phyloP scores from a whole-genome alignment of 2,888 invertebrate species.

The Cremastinae sp. region DNA sequence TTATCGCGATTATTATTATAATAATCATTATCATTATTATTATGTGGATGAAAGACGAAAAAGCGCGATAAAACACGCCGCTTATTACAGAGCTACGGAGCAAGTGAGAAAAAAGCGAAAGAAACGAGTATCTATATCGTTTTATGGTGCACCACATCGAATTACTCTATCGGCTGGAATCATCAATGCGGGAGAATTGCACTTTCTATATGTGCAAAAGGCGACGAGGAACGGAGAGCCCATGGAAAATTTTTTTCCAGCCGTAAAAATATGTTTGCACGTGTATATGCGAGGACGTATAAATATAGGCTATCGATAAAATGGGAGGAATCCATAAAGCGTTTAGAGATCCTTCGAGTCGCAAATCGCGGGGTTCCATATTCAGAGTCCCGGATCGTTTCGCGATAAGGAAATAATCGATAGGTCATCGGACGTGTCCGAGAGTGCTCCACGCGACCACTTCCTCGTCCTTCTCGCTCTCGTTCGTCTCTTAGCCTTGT shows the following conservation, averaged over 20 bases:
- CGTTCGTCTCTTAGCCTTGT: conserved; percentile 42
- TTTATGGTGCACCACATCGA: conserved; percentile 54
- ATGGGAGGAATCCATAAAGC: conserved; percentile 37
- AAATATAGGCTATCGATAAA: neutral
- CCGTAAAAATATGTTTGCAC: conserved; percentile 8
- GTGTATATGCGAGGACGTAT: neutral
- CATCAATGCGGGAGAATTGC: conserved; percentile 49
- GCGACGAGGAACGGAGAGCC: conserved; percentile 28
- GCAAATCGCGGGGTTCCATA: conserved; percentile 30
- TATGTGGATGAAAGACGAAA: conserved; percentile 19
- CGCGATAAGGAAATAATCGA: conserved; percentile 58
- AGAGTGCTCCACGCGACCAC: conserved; percentile 47
- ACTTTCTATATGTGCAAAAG: conserved; percentile 50
- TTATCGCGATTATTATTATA: neutral
- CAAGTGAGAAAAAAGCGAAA: conserved; percentile 9
- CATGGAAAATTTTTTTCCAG: conserved; percentile 28
- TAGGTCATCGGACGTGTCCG: conserved; percentile 58
- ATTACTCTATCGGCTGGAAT: conserved; percentile 58
- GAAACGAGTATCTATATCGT: conserved; percentile 41
- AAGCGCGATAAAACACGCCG: conserved; percentile 35
- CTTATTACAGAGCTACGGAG: conserved; percentile 31
- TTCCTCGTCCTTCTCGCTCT: conserved; percentile 36
- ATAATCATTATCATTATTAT: conserved; percentile 15
- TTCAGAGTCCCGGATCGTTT: conserved; percentile 55
- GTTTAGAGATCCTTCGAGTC: conserved; percentile 51